These are phyloP conservation scores for Diachasmimorpha longicaudata DNA, from an alignment of 1,140 invertebrate species.

Conservation along the genomic window DNA sequence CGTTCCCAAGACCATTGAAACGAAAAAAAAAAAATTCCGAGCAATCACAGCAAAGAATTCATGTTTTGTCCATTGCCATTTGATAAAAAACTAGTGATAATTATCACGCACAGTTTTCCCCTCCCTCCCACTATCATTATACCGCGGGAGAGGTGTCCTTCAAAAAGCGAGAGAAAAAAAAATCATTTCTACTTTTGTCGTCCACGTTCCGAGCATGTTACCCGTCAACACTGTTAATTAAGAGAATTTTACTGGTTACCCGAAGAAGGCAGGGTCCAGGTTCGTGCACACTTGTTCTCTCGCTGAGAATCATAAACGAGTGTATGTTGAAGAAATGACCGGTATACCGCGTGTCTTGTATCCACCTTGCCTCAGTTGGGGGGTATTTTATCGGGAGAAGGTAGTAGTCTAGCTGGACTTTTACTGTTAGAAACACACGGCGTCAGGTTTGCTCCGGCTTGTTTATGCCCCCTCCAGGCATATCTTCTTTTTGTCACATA, in stretches of 20 bases:
- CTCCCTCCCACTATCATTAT: no score
- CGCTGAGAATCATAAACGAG: background rate
- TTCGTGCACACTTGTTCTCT: background rate
- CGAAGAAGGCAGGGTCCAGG: background rate
- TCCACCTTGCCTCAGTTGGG: slow-evolving; percentile 21
- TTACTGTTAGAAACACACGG: slow-evolving; percentile 38
- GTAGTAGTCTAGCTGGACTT: slow-evolving; percentile 39
- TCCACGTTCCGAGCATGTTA: no score
- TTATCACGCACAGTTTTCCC: no score
- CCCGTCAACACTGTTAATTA: background rate
- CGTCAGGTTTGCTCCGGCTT: slow-evolving; percentile 26
- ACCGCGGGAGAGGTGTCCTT: no score
- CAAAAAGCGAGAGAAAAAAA: no score
- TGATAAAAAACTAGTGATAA: no score
- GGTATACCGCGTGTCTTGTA: background rate
- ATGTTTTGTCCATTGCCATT: no score
- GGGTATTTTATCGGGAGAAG: background rate
- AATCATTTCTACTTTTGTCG: no score
- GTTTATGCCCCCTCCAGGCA: slow-evolving; percentile 25
- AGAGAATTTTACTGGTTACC: background rate
- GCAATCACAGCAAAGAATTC: no score
- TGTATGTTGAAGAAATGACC: background rate
- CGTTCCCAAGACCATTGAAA: no score
- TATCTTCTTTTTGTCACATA: background rate
- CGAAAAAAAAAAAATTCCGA: no score